Evolutionary conservation across 2,113 vertebrate genomes (phyloP).

Genomic region (Triplophysa rosa): DNA sequence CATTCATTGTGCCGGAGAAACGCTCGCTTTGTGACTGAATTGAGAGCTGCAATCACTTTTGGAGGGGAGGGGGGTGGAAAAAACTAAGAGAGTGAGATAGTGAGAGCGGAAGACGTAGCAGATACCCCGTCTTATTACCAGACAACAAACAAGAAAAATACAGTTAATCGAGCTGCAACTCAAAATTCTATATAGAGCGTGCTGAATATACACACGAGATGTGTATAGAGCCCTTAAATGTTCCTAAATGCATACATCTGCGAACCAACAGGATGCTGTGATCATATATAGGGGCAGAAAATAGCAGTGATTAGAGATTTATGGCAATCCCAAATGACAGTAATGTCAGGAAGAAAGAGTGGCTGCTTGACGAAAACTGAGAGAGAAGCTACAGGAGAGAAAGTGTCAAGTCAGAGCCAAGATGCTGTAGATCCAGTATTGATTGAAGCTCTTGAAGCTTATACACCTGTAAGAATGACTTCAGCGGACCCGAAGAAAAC

Average conservation of each 20-base stretch:
- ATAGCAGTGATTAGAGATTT: not conserved
- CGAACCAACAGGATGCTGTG: too few relatives aligned
- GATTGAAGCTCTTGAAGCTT: not conserved
- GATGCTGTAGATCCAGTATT: too few relatives aligned
- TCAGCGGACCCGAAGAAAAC: not conserved
- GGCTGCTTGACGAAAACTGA: not conserved
- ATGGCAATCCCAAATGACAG: too few relatives aligned
- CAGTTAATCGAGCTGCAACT: slow-evolving; percentile 26
- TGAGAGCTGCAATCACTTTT: slow-evolving; percentile 48
- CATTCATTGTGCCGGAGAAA: slow-evolving; percentile 48
- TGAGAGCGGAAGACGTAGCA: slow-evolving; percentile 23
- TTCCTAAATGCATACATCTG: too few relatives aligned
- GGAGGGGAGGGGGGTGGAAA: not conserved
- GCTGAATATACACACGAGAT: too few relatives aligned
- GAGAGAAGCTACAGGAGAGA: not conserved
- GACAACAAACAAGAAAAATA: slow-evolving; percentile 42
- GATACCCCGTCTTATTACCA: slow-evolving; percentile 15
- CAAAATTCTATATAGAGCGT: too few relatives aligned
- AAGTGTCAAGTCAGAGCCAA: not conserved
- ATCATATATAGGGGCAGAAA: not conserved
- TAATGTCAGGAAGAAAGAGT: not conserved
- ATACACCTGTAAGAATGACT: not conserved
- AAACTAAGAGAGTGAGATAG: not conserved
- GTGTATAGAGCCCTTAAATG: too few relatives aligned
- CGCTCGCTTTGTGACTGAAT: slow-evolving; percentile 46